Evolutionary conservation across 2,888 invertebrate genomes (phyloP).

Genomic region (Glaucopsyche alexis): DNA sequence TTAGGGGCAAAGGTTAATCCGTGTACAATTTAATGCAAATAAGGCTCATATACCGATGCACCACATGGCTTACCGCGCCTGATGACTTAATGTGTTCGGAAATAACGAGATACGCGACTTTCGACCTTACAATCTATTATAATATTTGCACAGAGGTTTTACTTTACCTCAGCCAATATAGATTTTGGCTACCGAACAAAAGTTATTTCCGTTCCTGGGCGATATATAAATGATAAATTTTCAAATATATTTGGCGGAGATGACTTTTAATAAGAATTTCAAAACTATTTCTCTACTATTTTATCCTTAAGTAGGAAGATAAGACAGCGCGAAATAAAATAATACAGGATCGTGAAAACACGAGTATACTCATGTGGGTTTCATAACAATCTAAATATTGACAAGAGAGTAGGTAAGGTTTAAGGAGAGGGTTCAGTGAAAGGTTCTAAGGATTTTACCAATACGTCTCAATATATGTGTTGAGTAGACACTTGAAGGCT

Average conservation of each 20-base stretch:
- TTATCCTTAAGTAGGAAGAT: background rate
- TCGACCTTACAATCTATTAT: background rate
- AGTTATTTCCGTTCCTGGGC: constrained; percentile 15
- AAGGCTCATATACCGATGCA: constrained; percentile 50
- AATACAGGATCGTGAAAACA: background rate
- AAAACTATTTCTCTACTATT: background rate
- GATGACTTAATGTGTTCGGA: constrained; percentile 51
- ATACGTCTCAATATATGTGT: background rate
- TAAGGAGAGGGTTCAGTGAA: background rate
- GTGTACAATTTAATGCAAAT: constrained; percentile 71
- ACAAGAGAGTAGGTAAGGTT: background rate
- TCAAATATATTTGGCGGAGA: background rate
- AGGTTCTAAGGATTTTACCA: background rate
- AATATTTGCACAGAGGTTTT: constrained; percentile 23
- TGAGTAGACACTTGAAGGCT: background rate
- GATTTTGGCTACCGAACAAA: constrained; percentile 28
- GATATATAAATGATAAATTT: constrained; percentile 15
- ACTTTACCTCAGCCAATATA: constrained; percentile 19
- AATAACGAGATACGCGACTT: constrained; percentile 43
- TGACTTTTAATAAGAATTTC: background rate
- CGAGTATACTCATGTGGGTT: background rate
- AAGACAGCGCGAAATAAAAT: background rate
- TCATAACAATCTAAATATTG: background rate
- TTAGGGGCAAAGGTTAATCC: constrained; percentile 36
- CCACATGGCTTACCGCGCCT: constrained; percentile 40